A percentile compares a stretch with the other conserved stretches of the same genome.
Evolutionary conservation across 2,797 vertebrate species (phyloP).

Genomic region (Spea hammondii): DNA sequence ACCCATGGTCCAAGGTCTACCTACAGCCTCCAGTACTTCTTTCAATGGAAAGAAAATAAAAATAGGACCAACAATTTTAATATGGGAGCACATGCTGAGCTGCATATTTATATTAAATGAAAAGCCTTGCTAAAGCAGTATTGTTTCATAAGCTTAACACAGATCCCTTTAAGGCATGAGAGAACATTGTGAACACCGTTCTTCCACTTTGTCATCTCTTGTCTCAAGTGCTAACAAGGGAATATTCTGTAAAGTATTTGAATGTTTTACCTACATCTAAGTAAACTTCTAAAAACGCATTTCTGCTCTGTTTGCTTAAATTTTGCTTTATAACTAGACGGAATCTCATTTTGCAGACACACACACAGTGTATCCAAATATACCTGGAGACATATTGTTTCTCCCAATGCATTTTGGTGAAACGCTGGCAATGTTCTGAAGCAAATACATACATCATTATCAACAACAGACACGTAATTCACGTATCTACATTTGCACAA

Average conservation of each 20-base stretch:
- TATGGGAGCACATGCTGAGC: no score
- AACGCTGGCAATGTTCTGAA: background rate
- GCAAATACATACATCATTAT: background rate
- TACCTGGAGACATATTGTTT: background rate
- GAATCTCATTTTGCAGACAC: background rate
- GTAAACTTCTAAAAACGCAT: background rate
- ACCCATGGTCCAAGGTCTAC: no score
- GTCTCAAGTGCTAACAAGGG: background rate
- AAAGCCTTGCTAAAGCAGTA: background rate
- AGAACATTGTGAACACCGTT: background rate
- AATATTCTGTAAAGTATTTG: background rate
- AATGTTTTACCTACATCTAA: background rate
- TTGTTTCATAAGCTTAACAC: background rate
- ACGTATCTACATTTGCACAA: background rate
- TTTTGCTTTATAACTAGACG: background rate
- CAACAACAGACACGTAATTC: background rate
- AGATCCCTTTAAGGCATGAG: background rate
- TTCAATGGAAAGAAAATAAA: no score
- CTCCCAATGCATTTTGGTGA: background rate
- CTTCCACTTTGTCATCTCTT: background rate
- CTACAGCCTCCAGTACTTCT: no score
- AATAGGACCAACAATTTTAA: no score
- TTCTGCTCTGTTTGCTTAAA: background rate
- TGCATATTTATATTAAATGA: no score
- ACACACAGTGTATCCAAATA: background rate